Evolutionary conservation across 2,888 invertebrate species (phyloP).

Genomic region (Cryptocephalus moraei): DNA sequence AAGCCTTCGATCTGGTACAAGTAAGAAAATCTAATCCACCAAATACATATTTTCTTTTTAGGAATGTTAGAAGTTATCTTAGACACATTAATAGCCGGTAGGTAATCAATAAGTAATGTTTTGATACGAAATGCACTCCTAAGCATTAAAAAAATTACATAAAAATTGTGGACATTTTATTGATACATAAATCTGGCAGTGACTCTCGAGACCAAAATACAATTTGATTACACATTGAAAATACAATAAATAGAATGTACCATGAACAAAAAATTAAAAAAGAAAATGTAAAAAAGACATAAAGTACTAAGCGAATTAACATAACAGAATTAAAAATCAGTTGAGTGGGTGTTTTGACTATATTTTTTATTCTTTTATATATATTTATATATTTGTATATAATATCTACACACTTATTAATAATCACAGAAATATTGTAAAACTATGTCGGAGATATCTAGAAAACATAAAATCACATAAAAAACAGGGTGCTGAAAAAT

Average conservation of each 20-base stretch:
- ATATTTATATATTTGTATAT: constrained; percentile 8
- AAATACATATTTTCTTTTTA: too few species aligned
- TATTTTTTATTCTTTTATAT: not conserved
- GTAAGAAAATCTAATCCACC: too few species aligned
- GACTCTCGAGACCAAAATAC: constrained; percentile 36
- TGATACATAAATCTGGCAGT: constrained; percentile 36
- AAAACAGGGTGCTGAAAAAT: constrained; percentile 6
- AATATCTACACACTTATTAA: constrained; percentile 30
- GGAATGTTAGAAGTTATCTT: too few species aligned
- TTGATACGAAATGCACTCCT: too few species aligned
- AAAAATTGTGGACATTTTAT: constrained; percentile 28
- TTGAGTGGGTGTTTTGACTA: constrained; percentile 3
- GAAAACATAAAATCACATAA: constrained; percentile 13
- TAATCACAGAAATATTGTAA: constrained; percentile 35
- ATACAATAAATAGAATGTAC: constrained; percentile 13
- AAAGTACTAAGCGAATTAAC: constrained; percentile 25
- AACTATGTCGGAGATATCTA: constrained; percentile 18
- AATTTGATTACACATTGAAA: constrained; percentile 35
- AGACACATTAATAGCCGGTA: too few species aligned
- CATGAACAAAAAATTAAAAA: not conserved
- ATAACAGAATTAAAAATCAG: constrained; percentile 9
- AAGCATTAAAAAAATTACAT: too few species aligned
- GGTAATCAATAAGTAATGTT: too few species aligned
- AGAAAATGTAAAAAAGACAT: constrained; percentile 24
- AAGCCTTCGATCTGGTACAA: too few species aligned